phyloP scores from a whole-genome alignment of 2,113 vertebrate species.

The Callaeas wilsoni region DNA sequence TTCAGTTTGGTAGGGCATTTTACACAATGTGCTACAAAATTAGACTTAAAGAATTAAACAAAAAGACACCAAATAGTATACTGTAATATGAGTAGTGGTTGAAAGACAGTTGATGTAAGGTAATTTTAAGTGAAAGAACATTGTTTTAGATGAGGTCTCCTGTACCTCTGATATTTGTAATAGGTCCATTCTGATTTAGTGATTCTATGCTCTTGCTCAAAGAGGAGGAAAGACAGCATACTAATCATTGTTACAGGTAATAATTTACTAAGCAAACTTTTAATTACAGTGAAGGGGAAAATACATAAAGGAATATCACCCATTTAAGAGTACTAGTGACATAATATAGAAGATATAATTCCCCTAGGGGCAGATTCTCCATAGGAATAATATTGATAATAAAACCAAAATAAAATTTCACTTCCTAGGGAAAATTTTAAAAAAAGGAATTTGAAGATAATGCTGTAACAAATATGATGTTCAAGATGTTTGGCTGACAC shows the following conservation, averaged over 20 bases:
- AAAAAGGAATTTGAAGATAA: neutral
- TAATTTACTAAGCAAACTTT: neutral
- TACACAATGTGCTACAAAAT: neutral
- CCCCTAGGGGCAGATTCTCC: neutral
- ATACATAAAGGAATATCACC: neutral
- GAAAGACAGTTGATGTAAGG: neutral
- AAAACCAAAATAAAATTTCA: neutral
- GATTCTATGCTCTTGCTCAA: neutral
- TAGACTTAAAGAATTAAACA: neutral
- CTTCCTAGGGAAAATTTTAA: neutral
- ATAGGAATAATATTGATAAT: neutral
- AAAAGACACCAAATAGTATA: neutral
- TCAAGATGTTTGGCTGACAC: neutral
- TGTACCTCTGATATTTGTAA: neutral
- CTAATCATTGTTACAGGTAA: neutral
- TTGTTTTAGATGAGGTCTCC: neutral
- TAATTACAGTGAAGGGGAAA: neutral
- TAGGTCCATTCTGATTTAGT: neutral
- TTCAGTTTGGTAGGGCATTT: neutral
- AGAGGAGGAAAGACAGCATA: neutral
- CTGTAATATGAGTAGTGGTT: neutral
- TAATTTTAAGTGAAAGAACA: neutral
- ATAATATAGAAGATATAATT: neutral
- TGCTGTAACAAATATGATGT: neutral
- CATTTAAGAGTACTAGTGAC: neutral